Conservation (phyloP, 2,888 invertebrate genomes). For the Acrocyrtus sp. region DNA sequence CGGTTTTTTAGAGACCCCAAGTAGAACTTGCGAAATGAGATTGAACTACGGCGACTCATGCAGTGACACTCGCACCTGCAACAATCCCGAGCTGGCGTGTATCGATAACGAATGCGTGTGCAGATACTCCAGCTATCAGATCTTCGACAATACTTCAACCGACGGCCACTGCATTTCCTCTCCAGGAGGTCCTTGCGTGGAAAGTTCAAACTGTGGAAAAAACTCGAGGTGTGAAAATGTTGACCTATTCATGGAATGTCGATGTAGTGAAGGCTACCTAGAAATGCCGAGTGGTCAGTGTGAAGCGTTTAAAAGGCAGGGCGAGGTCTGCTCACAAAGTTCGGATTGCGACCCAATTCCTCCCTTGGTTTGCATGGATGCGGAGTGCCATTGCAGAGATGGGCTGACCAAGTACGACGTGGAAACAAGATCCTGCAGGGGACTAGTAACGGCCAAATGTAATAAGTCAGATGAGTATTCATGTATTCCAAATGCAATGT, state of each 20-base stretch:
- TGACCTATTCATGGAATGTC: slow-evolving; percentile 41
- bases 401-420: slow-evolving; percentile 45
- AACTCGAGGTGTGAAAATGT: slow-evolving; percentile 39
- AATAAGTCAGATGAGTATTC: slow-evolving; percentile 14
- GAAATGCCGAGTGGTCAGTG: slow-evolving; percentile 51
- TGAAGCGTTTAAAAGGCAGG: slow-evolving; percentile 38
- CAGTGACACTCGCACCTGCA: slow-evolving; percentile 35
- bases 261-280: slow-evolving; percentile 46
- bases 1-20: slow-evolving; percentile 39
- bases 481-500: slow-evolving; percentile 46
- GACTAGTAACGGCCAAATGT: slow-evolving; percentile 39
- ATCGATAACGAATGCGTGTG: slow-evolving; percentile 50
- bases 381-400: slow-evolving; percentile 46
- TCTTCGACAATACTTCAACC: slow-evolving; percentile 34
- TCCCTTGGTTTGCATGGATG: slow-evolving; percentile 51
- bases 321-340: slow-evolving; percentile 29
- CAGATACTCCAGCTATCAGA: slow-evolving; percentile 52
- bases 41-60: slow-evolving; percentile 48
- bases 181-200: slow-evolving; percentile 53
- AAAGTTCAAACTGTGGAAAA: slow-evolving; percentile 37
- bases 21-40: slow-evolving; percentile 47
- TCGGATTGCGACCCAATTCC: slow-evolving; percentile 55
- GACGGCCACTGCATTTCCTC: slow-evolving; percentile 36
- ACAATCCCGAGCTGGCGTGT: slow-evolving; percentile 54
- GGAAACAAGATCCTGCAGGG: slow-evolving; percentile 40